A percentile compares a stretch with the other conserved stretches of the same genome.
These are phyloP conservation scores for Turritopsis rubra DNA, from an alignment of 30 jellyfish, hydroid and myxozoan species.

Conservation along the genomic window DNA sequence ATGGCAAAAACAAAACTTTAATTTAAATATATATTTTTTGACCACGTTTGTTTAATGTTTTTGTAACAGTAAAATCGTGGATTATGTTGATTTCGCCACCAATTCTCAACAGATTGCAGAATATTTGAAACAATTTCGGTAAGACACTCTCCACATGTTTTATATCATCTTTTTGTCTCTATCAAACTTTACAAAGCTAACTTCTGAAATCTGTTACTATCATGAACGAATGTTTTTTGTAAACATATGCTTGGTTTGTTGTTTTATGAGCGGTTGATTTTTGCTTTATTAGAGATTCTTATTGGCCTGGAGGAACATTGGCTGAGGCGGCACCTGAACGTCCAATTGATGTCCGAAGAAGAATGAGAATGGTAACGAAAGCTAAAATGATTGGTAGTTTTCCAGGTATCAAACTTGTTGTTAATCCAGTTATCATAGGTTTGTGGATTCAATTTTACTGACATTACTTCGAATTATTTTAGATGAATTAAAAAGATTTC, in stretches of 20 bases:
- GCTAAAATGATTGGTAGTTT: conserved; percentile 92
- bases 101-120: conserved; percentile 85
- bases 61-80: conserved; percentile 91
- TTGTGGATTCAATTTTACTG: too few species aligned
- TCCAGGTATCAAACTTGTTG: conserved; percentile 55
- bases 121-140: conserved; percentile 75
- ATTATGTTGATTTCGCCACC: conserved; percentile 67
- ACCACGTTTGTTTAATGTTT: background rate
- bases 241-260: background rate
- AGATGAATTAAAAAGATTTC: conserved; percentile 85
- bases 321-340: conserved; percentile 85
- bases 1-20: background rate
- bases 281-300: conserved; percentile 51
- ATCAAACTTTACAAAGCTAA: background rate
- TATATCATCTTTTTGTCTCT: background rate
- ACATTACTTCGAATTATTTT: too few species aligned
- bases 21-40: background rate
- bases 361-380: conserved; percentile 89
- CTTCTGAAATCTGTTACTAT: background rate
- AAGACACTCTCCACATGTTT: background rate
- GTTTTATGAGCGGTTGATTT: background rate
- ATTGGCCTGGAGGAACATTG: conserved; percentile 93
- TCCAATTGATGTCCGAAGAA: conserved; percentile 57
- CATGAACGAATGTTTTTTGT: background rate
- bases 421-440: too few species aligned